Evolutionary conservation across 2,797 vertebrate species (phyloP).

Genomic region (Alcedo quadribrachys): DNA sequence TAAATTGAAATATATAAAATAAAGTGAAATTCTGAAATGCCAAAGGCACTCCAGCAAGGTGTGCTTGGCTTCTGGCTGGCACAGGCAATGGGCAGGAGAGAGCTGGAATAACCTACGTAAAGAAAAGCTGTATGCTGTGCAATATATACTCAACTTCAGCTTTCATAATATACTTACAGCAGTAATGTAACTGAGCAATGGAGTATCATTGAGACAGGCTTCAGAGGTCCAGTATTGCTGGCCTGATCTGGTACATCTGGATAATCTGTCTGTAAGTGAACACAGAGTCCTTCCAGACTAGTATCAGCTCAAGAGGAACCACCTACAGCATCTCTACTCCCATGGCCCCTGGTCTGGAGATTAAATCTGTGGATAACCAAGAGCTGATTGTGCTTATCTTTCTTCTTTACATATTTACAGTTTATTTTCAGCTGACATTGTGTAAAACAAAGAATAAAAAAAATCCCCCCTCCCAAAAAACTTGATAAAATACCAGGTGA

Average conservation of each 20-base stretch:
- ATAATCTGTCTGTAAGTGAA: background rate
- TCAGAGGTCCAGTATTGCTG: background rate
- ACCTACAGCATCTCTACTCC: background rate
- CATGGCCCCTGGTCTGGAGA: background rate
- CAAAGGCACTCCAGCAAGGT: background rate
- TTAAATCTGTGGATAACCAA: background rate
- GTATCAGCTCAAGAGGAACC: background rate
- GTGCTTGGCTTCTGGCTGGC: background rate
- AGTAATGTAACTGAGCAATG: background rate
- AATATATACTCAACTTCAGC: background rate
- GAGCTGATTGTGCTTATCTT: fast-evolving
- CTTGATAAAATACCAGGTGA: background rate
- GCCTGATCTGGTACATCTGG: background rate
- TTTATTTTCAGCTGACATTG: background rate
- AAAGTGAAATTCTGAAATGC: background rate
- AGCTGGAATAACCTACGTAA: background rate
- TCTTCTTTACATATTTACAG: background rate
- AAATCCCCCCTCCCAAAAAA: background rate
- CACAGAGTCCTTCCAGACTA: background rate
- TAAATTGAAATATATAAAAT: background rate
- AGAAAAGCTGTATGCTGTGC: background rate
- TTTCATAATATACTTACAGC: background rate
- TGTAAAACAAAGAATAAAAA: background rate
- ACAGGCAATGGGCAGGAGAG: background rate
- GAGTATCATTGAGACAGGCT: background rate